These are phyloP conservation scores for Caretta caretta DNA, from an alignment of 2,113 vertebrate genomes.

Conservation along the genomic window DNA sequence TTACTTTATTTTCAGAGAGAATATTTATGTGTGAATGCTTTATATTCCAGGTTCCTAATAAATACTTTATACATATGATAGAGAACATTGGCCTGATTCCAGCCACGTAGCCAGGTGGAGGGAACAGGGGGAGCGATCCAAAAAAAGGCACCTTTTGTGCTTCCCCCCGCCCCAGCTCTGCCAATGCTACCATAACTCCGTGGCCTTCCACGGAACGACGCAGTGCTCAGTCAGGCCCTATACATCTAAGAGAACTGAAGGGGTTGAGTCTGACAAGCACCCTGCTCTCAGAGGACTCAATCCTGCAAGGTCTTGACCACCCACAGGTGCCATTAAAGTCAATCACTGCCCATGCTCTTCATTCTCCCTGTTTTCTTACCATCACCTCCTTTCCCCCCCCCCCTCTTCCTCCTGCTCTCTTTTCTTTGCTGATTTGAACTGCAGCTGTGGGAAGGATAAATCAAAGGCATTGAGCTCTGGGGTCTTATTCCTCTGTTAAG, in stretches of 20 bases:
- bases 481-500: background rate
- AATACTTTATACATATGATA: background rate
- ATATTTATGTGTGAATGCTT: background rate
- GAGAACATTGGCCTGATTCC: background rate
- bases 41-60: background rate
- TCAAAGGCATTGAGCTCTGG: background rate
- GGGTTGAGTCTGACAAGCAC: accelerated
- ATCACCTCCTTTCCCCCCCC: background rate
- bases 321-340: accelerated
- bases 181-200: accelerated
- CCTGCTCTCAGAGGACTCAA: accelerated
- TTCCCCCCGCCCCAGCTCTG: too few species aligned
- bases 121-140: too few species aligned
- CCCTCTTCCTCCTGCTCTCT: background rate
- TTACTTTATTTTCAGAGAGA: background rate
- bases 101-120: too few species aligned
- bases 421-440: background rate
- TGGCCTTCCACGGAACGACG: background rate
- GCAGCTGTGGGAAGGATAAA: background rate
- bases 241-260: accelerated
- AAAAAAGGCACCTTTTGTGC: too few species aligned
- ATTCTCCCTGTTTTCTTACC: background rate
- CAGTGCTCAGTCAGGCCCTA: background rate
- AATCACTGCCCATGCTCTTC: background rate
- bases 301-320: background rate